These are phyloP conservation scores for Scytalopus superciliaris DNA, from an alignment of 2,113 vertebrate genomes.

Conservation along the genomic window DNA sequence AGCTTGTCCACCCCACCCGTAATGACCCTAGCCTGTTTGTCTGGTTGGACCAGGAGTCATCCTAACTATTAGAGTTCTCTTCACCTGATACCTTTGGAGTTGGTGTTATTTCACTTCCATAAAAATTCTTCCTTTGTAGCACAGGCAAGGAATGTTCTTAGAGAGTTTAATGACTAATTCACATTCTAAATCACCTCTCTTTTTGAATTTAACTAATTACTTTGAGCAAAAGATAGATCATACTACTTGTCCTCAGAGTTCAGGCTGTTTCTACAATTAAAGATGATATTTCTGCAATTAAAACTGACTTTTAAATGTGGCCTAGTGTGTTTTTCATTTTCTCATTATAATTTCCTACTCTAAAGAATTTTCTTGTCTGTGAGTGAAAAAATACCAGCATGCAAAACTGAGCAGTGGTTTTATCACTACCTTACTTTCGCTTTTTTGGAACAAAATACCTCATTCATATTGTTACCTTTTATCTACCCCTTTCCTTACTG, in stretches of 20 bases:
- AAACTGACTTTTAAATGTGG: neutral
- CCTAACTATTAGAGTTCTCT: neutral
- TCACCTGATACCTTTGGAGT: neutral
- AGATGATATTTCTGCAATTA: neutral
- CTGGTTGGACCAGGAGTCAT: neutral
- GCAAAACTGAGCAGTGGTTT: neutral
- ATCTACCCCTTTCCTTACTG: neutral
- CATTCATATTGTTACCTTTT: neutral
- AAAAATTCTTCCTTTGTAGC: neutral
- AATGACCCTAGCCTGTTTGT: neutral
- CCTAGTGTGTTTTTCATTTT: neutral
- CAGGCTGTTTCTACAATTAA: conserved; percentile 19
- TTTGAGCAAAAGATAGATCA: neutral
- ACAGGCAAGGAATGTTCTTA: neutral
- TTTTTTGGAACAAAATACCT: neutral
- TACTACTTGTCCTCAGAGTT: neutral
- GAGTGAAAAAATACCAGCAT: neutral
- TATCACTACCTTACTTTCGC: neutral
- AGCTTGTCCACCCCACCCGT: neutral
- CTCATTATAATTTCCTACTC: neutral
- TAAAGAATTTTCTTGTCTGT: neutral
- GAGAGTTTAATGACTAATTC: conserved; percentile 2
- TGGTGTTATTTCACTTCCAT: neutral
- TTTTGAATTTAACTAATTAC: conserved; percentile 13
- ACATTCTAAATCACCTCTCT: conserved; percentile 17